Conservation (phyloP, 35 echinoderm and acorn worm species). For the Heliocidaris tuberculata region DNA sequence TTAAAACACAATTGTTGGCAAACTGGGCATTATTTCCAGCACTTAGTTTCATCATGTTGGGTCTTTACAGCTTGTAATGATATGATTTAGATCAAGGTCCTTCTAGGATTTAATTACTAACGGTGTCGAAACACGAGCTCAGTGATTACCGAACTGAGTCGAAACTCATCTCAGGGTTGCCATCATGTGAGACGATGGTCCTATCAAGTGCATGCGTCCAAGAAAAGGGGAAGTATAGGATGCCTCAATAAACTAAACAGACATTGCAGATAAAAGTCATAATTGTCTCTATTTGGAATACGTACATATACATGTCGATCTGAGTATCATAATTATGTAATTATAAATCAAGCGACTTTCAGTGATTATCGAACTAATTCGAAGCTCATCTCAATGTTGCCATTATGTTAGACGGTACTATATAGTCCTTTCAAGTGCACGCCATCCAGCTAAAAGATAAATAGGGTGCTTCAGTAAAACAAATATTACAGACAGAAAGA, state of each 20-base stretch:
- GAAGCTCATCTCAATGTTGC: too few relatives aligned
- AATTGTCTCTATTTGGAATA: too few relatives aligned
- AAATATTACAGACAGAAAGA: too few relatives aligned
- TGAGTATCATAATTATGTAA: too few relatives aligned
- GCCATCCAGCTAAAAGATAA: too few relatives aligned
- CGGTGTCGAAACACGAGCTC: conserved; percentile 37
- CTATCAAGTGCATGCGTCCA: neutral
- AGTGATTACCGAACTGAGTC: neutral
- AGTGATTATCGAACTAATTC: too few relatives aligned
- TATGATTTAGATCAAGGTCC: neutral
- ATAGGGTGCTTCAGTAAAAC: too few relatives aligned
- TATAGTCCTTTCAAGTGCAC: too few relatives aligned
- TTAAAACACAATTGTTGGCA: neutral
- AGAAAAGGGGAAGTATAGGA: neutral
- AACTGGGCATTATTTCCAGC: neutral
- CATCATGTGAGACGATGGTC: neutral
- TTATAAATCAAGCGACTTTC: too few relatives aligned
- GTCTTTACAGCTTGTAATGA: neutral
- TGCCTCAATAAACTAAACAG: too few relatives aligned
- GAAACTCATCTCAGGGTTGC: neutral
- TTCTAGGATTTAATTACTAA: neutral
- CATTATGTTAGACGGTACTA: too few relatives aligned
- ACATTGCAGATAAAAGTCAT: neutral
- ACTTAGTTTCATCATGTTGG: neutral
- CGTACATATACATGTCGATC: too few relatives aligned